These are phyloP conservation scores for Anorthoa munda DNA, from an alignment of 2,888 invertebrate genomes.

Conservation along the genomic window DNA sequence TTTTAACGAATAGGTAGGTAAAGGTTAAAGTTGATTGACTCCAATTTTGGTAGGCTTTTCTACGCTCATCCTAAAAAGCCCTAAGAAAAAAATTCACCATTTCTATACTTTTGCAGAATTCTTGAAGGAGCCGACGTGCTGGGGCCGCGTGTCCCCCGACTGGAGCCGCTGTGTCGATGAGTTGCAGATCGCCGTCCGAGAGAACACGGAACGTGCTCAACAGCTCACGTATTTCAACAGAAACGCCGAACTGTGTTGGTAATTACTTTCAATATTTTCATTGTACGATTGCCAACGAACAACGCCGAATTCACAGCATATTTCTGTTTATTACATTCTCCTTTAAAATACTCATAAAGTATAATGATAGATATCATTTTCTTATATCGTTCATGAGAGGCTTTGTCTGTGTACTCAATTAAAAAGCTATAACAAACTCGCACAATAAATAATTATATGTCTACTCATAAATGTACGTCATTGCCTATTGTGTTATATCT, in stretches of 20 bases:
- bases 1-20: not conserved
- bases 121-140: slow-evolving; percentile 84
- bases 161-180: slow-evolving; percentile 85
- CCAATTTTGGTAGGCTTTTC: not conserved
- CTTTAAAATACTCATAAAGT: slow-evolving; percentile 2
- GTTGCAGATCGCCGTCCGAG: slow-evolving; percentile 80
- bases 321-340: slow-evolving; percentile 3
- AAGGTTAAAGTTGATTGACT: not conserved
- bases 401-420: slow-evolving; percentile 30
- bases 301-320: not conserved
- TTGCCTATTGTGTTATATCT: slow-evolving; percentile 21
- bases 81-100: not conserved
- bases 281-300: not conserved
- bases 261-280: slow-evolving; percentile 53
- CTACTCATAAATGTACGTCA: slow-evolving; percentile 11
- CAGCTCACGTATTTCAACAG: slow-evolving; percentile 84
- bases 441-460: slow-evolving; percentile 28
- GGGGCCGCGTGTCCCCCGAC: slow-evolving; percentile 83
- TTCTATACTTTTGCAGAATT: slow-evolving; percentile 76
- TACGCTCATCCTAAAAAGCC: not conserved
- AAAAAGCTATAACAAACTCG: slow-evolving; percentile 15
- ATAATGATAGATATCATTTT: slow-evolving; percentile 6
- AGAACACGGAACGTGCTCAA: slow-evolving; percentile 82
- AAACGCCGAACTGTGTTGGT: slow-evolving; percentile 86
- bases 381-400: slow-evolving; percentile 4